phyloP scores from a whole-genome alignment of 2,888 invertebrate species.

The Callimorpha dominula region DNA sequence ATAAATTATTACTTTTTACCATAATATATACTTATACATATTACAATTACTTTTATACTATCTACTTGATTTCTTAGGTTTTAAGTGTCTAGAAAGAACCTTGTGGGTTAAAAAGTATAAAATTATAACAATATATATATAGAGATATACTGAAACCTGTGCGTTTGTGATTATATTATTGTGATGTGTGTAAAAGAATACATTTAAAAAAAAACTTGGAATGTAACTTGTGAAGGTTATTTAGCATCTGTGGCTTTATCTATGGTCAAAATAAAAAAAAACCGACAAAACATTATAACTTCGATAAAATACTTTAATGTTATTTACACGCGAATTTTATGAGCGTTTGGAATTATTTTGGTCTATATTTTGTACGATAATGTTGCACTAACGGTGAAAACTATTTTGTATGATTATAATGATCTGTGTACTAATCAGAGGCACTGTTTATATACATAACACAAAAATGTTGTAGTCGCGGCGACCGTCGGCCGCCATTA shows the following conservation, averaged over 20 bases:
- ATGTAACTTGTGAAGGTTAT: slow-evolving; percentile 74
- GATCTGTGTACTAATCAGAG: slow-evolving; percentile 62
- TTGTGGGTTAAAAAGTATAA: slow-evolving; percentile 44
- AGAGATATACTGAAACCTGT: slow-evolving; percentile 55
- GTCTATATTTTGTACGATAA: slow-evolving; percentile 84
- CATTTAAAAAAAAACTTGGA: slow-evolving; percentile 62
- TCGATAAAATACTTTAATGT: slow-evolving; percentile 72
- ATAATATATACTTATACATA: slow-evolving; percentile 54
- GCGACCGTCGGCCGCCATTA: background rate
- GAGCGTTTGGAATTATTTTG: slow-evolving; percentile 79
- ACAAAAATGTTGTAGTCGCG: slow-evolving; percentile 17
- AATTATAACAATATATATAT: slow-evolving; percentile 66
- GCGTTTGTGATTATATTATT: slow-evolving; percentile 57
- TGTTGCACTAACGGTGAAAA: slow-evolving; percentile 78
- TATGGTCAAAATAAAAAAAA: slow-evolving; percentile 63
- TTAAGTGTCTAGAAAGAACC: slow-evolving; percentile 63
- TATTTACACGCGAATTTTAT: slow-evolving; percentile 69
- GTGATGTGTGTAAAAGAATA: slow-evolving; percentile 44
- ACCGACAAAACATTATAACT: slow-evolving; percentile 64
- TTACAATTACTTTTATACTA: slow-evolving; percentile 70
- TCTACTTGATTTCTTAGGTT: slow-evolving; percentile 73
- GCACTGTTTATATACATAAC: slow-evolving; percentile 60
- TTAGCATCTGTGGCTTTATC: slow-evolving; percentile 81
- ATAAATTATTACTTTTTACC: slow-evolving; percentile 66
- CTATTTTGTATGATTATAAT: slow-evolving; percentile 54